phyloP scores from a whole-genome alignment of 2,113 vertebrate genomes.

The Dinomys branickii region DNA sequence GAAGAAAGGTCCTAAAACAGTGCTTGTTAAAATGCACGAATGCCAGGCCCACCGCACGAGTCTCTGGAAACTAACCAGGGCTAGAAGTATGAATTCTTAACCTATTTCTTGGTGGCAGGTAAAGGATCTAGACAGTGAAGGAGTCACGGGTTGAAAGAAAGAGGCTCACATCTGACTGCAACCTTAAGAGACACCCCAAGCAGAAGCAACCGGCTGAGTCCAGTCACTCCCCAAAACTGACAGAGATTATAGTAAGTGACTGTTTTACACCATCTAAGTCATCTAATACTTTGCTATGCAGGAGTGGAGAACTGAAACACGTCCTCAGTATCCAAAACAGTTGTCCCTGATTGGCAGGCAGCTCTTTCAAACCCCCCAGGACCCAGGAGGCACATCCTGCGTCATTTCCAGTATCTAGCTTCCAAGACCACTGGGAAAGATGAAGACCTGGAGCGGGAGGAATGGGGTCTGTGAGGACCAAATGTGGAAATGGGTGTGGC shows the following conservation, averaged over 20 bases:
- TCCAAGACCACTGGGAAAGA: background rate
- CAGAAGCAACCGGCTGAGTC: background rate
- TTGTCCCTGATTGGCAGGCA: background rate
- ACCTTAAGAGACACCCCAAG: background rate
- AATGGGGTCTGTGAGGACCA: background rate
- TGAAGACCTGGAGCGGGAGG: too few relatives aligned
- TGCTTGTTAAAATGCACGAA: background rate
- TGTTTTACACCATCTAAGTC: background rate
- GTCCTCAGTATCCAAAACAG: background rate
- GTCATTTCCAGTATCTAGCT: background rate
- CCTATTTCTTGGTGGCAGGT: background rate
- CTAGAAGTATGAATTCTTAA: background rate
- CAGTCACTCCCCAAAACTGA: background rate
- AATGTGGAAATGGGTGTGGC: background rate
- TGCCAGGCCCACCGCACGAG: background rate
- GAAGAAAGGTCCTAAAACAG: background rate
- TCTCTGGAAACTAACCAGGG: background rate
- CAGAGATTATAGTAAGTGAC: background rate
- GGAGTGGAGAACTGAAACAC: background rate
- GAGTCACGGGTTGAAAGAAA: background rate
- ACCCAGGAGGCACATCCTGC: background rate
- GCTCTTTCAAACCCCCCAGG: background rate
- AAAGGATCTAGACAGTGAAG: background rate
- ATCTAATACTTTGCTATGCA: background rate
- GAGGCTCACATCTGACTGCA: background rate